A percentile compares a stretch with the other conserved stretches of the same genome.
Evolutionary conservation across 2,113 vertebrate species (phyloP).

Genomic region (Puffinus mauretanicus): DNA sequence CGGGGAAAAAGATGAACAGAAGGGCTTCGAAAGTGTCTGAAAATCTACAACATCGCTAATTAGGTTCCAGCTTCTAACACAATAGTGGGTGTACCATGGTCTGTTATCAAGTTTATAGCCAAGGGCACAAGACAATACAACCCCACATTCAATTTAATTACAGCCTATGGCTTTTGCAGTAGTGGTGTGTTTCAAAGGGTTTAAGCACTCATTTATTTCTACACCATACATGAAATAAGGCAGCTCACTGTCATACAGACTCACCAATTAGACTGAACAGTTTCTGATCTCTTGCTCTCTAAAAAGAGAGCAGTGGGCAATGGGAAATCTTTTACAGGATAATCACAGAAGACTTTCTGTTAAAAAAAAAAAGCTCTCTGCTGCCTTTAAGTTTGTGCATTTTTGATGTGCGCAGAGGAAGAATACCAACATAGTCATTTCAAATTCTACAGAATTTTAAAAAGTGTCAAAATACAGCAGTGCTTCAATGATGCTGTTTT

Average conservation of each 20-base stretch:
- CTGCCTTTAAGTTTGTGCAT: constrained; percentile 20
- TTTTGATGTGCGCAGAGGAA: background rate
- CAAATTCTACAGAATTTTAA: background rate
- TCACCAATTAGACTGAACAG: constrained; percentile 53
- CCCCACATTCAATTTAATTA: constrained; percentile 66
- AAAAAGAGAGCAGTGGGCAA: constrained; percentile 20
- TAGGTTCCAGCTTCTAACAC: constrained; percentile 59
- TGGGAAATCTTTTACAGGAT: constrained; percentile 36
- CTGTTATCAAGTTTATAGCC: constrained; percentile 56
- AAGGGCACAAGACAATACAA: constrained; percentile 37
- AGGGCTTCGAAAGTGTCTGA: constrained; percentile 46
- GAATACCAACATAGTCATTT: background rate
- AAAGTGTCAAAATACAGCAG: background rate
- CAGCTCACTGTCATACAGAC: constrained; percentile 51
- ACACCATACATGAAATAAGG: constrained; percentile 59
- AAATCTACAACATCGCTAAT: constrained; percentile 55
- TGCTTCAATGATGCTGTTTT: background rate
- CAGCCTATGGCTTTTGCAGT: constrained; percentile 63
- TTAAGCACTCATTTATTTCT: constrained; percentile 63
- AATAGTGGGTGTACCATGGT: constrained; percentile 14
- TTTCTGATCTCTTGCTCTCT: constrained; percentile 68
- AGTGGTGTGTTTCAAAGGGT: constrained; percentile 51
- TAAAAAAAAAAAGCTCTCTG: background rate
- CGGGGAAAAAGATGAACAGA: constrained; percentile 23
- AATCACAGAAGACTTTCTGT: constrained; percentile 39